A percentile compares a stretch with the other conserved stretches of the same genome.
Evolutionary conservation across 2,888 invertebrate species (phyloP).

Genomic region (Dyspetes luteomarginatus): DNA sequence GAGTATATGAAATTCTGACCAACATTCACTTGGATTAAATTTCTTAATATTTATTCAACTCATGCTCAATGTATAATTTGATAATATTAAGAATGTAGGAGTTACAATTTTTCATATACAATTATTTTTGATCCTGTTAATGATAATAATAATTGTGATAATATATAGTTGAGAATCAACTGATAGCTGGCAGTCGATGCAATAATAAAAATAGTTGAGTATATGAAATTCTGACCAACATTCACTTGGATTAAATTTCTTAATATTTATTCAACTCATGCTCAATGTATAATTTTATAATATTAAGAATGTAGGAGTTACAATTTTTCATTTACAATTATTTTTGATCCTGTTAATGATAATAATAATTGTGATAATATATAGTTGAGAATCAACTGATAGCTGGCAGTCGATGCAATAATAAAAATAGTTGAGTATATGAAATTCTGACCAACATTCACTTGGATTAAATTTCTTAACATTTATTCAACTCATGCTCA

Average conservation of each 20-base stretch:
- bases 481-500: background rate
- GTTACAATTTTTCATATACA: background rate
- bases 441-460: conserved; percentile 15
- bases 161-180: background rate
- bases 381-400: background rate
- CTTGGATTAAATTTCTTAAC: background rate
- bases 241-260: conserved; percentile 5
- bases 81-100: conserved; percentile 1
- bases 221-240: conserved; percentile 15
- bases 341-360: background rate
- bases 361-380: conserved; percentile 3
- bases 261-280: background rate
- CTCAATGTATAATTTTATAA: conserved; percentile 12
- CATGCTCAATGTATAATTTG: background rate
- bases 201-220: background rate
- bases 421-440: background rate
- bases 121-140: background rate
- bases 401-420: background rate
- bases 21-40: conserved; percentile 4
- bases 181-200: background rate
- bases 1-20: conserved; percentile 7
- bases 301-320: background rate
- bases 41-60: background rate
- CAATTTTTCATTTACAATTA: background rate
- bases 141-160: conserved; percentile 4